Evolutionary conservation across 2,113 vertebrate genomes (phyloP).

Genomic region (Caloenas nicobarica): DNA sequence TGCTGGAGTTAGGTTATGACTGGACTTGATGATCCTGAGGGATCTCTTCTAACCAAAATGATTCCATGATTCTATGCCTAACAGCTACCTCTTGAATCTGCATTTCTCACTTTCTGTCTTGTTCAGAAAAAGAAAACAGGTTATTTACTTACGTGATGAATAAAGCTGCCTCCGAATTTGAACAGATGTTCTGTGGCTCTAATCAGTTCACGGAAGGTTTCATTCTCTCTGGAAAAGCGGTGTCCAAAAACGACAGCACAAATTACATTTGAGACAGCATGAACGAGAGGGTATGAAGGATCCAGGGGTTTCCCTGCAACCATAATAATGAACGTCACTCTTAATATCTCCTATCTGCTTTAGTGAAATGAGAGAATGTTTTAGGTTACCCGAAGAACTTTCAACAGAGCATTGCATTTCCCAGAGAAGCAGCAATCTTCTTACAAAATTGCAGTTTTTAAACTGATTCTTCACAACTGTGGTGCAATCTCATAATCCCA

Average conservation of each 20-base stretch:
- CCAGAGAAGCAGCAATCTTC: not conserved
- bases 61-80: not conserved
- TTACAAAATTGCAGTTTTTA: not conserved
- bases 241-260: conserved; percentile 55
- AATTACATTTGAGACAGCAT: conserved; percentile 58
- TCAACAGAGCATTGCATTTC: not conserved
- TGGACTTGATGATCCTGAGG: too few species aligned
- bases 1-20: too few species aligned
- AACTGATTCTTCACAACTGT: not conserved
- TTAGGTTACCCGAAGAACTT: not conserved
- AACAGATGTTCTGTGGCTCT: not conserved
- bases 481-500: not conserved
- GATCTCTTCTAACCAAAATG: too few species aligned
- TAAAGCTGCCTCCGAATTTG: conserved; percentile 18
- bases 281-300: conserved; percentile 45
- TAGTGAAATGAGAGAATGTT: not conserved
- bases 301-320: conserved; percentile 60
- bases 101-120: not conserved
- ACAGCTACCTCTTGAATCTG: not conserved
- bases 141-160: conserved; percentile 23
- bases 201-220: conserved; percentile 62
- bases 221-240: conserved; percentile 55
- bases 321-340: not conserved
- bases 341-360: not conserved
- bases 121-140: not conserved